Evolutionary conservation across 2,888 invertebrate species (phyloP), one percentile per base, ranked within the genome.

Genomic region (Tachina fera): DNA sequence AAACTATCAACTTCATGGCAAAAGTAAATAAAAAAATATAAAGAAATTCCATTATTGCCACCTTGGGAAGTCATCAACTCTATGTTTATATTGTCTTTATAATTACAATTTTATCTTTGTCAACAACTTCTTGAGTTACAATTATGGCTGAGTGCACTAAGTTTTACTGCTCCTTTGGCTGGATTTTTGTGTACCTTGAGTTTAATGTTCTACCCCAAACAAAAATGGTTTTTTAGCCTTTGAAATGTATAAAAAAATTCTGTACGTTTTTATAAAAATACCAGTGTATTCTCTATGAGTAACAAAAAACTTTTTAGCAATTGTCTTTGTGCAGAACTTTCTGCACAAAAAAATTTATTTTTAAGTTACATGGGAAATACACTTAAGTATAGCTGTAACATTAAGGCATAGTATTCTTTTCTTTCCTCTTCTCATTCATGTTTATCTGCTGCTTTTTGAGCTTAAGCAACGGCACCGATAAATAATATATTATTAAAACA

Each of bases 121-220:
- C 39, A 60, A 53, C 49, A 70, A 14, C n/a, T 19, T 47, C 56
- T 16, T 41, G 41, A 16, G 31, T 16, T 49, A 47, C 11, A 19
- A 49, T 39, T 49, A 13, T 41, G 19, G 9, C 22, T 19, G 16
- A 47, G 13, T 16, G 5, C 6, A 13, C 9, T n/a, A 53, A 47
- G 31, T 67, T 76, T 70, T 71, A 45, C 70, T 45, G 45, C n/a
- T 51, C 22, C 14, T 68, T 60, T 65, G 19, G 22, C n/a, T 51
- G 49, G 19, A 47, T 13, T 60, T 31, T 22, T 43, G n/a, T n/a
- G 1, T 47, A 74, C 74, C 80, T 81, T 60, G 51, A 60, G 58
- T 81, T 81, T 60, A 67, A 74, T 81, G 58, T 60, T 41, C 49
- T 41, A 63, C 58, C 13, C 63, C 10, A 63, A 56, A 65, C 72